Evolutionary conservation across 2,797 vertebrate genomes (phyloP).

Genomic region (Erithacus rubecula): DNA sequence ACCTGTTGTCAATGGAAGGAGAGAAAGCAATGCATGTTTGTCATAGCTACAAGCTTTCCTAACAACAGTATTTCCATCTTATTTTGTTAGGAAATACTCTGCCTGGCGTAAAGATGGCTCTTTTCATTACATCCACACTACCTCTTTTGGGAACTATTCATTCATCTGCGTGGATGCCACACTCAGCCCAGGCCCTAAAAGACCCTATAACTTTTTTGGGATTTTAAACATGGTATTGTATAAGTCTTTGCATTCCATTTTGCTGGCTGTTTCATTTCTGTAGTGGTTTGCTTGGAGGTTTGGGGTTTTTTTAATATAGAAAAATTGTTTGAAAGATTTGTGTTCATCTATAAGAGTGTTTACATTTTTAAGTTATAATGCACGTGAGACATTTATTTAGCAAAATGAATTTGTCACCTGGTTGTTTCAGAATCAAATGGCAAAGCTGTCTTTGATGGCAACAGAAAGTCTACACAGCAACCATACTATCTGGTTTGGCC

Average conservation of each 20-base stretch:
- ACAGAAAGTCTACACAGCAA: slow-evolving; percentile 85
- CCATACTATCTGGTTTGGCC: slow-evolving; percentile 97
- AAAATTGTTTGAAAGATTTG: neutral
- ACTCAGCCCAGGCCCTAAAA: slow-evolving; percentile 90
- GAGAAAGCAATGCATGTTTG: neutral
- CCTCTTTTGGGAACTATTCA: slow-evolving; percentile 95
- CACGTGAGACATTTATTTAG: neutral
- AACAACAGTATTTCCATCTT: slow-evolving; percentile 13
- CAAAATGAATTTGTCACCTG: neutral
- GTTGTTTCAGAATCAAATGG: slow-evolving; percentile 84
- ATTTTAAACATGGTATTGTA: slow-evolving; percentile 88
- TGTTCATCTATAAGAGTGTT: neutral
- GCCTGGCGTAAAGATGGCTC: slow-evolving; percentile 89
- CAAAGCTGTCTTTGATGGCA: slow-evolving; percentile 82
- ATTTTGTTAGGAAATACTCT: slow-evolving; percentile 89
- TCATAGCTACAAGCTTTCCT: slow-evolving; percentile 7
- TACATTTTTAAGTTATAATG: neutral
- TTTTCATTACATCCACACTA: slow-evolving; percentile 90
- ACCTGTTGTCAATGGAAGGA: neutral
- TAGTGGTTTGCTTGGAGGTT: neutral
- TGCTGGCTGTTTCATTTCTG: neutral
- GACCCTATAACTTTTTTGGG: slow-evolving; percentile 95
- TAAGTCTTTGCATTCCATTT: slow-evolving; percentile 9
- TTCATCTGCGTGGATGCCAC: slow-evolving; percentile 95
- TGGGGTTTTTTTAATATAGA: neutral